Conservation (phyloP, 2,113 vertebrate genomes). For the Sinocyclocheilus anophthalmus region DNA sequence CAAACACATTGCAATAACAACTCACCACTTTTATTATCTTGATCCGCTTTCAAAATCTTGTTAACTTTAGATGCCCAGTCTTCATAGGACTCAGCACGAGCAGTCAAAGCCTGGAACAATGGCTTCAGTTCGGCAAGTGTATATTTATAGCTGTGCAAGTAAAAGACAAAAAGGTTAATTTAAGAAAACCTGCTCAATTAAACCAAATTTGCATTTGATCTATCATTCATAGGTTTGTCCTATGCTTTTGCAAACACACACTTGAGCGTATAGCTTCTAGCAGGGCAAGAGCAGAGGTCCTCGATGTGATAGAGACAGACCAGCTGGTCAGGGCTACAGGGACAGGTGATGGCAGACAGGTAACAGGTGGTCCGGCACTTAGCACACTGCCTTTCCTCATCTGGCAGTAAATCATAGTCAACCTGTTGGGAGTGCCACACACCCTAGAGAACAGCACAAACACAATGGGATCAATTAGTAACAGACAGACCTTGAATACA, state of each 20-base stretch:
- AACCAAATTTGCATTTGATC: background rate
- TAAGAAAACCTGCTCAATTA: slow-evolving; percentile 1
- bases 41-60: slow-evolving; percentile 86
- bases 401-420: slow-evolving; percentile 88
- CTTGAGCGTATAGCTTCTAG: slow-evolving; percentile 83
- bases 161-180: background rate
- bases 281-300: slow-evolving; percentile 86
- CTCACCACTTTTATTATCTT: slow-evolving; percentile 86
- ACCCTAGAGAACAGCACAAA: slow-evolving; percentile 75
- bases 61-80: slow-evolving; percentile 85
- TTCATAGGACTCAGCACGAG: slow-evolving; percentile 87
- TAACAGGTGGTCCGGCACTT: slow-evolving; percentile 97
- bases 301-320: slow-evolving; percentile 88
- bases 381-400: slow-evolving; percentile 92
- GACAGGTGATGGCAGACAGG: slow-evolving; percentile 91
- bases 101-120: slow-evolving; percentile 82
- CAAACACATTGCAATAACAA: background rate
- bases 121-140: slow-evolving; percentile 86
- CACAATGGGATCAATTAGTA: slow-evolving; percentile 43
- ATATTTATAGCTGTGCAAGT: slow-evolving; percentile 83
- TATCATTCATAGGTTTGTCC: background rate
- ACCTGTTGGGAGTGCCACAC: slow-evolving; percentile 82
- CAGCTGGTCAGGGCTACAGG: slow-evolving; percentile 82
- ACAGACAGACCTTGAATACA: background rate
- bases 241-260: slow-evolving; percentile 71